Conservation (phyloP, 2,888 invertebrate genomes). For the Hypomecis atomaria region DNA sequence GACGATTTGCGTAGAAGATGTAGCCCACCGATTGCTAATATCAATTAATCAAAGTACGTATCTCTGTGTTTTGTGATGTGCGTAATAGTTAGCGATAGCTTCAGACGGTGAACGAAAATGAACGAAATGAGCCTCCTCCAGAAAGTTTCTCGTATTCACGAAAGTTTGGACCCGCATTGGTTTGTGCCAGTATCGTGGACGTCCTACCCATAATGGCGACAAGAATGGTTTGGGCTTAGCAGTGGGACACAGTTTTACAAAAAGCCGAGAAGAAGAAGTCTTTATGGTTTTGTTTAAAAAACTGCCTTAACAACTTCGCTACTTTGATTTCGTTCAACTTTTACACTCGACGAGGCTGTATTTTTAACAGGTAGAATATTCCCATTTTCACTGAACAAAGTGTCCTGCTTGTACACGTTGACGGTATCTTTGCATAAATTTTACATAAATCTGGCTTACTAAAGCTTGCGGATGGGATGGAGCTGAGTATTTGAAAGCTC, state of each 20-base stretch:
- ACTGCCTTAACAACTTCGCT: neutral
- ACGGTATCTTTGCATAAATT: constrained; percentile 27
- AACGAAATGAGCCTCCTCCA: too few relatives aligned
- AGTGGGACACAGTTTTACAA: too few relatives aligned
- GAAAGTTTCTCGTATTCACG: too few relatives aligned
- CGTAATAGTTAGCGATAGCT: neutral
- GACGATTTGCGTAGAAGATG: too few relatives aligned
- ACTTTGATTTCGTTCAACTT: constrained; percentile 1
- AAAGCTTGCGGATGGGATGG: constrained; percentile 15
- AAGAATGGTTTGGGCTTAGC: too few relatives aligned
- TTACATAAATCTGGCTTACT: constrained; percentile 22
- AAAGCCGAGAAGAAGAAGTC: too few relatives aligned
- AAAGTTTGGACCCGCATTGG: too few relatives aligned
- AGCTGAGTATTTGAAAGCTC: constrained; percentile 31
- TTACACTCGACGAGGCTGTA: neutral
- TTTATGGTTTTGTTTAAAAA: too few relatives aligned
- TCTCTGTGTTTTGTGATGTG: neutral
- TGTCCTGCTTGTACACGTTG: constrained; percentile 10
- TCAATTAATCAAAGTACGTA: neutral
- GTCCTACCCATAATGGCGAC: too few relatives aligned
- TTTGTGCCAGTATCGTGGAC: too few relatives aligned
- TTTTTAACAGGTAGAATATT: constrained; percentile 6
- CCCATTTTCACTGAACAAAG: constrained; percentile 6
- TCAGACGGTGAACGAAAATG: neutral
- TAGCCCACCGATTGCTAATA: too few relatives aligned